Conservation (phyloP, 2,888 invertebrate species). For the Syritta pipiens region DNA sequence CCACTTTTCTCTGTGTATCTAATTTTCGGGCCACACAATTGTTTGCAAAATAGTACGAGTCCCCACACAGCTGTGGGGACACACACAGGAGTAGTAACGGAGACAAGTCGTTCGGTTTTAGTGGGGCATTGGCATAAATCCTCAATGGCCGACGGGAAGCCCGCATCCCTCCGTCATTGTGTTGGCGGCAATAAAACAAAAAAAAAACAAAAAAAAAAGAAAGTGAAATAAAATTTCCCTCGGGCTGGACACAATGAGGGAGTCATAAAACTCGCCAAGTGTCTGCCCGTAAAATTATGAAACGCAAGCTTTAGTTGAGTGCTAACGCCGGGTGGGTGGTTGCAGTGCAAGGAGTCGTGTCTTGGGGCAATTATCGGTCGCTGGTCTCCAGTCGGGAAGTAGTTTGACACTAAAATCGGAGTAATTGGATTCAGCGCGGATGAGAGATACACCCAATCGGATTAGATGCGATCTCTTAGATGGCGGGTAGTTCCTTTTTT, state of each 20-base stretch:
- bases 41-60: slow-evolving; percentile 19
- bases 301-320: background rate
- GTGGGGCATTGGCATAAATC: slow-evolving; percentile 55
- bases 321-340: too few species aligned
- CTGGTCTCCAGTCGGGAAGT: too few species aligned
- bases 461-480: too few species aligned
- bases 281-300: slow-evolving; percentile 9
- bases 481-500: too few species aligned
- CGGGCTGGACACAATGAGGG: too few species aligned
- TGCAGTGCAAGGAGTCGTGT: too few species aligned
- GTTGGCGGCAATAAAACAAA: slow-evolving; percentile 2
- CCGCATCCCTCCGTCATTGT: slow-evolving; percentile 18
- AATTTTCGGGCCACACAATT: slow-evolving; percentile 48
- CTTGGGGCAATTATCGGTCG: too few species aligned
- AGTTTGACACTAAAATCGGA: too few species aligned
- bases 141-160: slow-evolving; percentile 6
- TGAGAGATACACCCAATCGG: too few species aligned
- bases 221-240: too few species aligned
- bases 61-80: background rate
- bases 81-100: slow-evolving; percentile 14
- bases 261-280: slow-evolving; percentile 23
- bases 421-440: too few species aligned
- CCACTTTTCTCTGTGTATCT: too few species aligned
- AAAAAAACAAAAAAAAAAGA: background rate
- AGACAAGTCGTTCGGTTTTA: slow-evolving; percentile 40